Evolutionary conservation across 1,140 invertebrate genomes (phyloP), one percentile per base, ranked within the genome.

Genomic region (Drosophila pseudoobscura): DNA sequence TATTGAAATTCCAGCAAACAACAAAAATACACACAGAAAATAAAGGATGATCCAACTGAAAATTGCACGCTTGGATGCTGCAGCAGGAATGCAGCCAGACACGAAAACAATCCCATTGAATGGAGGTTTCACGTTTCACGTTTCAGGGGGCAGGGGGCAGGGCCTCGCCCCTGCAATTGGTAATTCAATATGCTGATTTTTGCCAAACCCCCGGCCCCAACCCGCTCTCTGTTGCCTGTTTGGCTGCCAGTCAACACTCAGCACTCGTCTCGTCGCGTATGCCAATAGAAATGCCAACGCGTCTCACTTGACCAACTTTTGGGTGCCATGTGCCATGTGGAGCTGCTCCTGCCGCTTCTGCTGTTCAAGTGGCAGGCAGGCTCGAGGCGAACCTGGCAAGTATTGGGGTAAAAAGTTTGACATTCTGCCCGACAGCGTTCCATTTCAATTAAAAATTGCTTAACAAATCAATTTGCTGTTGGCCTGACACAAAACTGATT

Each of bases 391-490:
- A 62, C 58, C 60, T 58, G 58, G 63, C 70, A 66, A 49, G 59
- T 44, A 73, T 62, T 39, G 61, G 61, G 50, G 50, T 5, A 11
- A 39, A 63, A 87, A 82, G 50, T 85, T 87, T 63, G 78, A 87
- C 82, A 78, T 83, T 62, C 66, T 62, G 59, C 70, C 78, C 62
- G 60, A 50, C 49, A 65, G 71, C 63, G 59, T 78, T 80, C 59
- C 53, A 76, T 87, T 87, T 87, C 83, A 87, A 87, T 87, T 87
- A 87, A 87, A 88, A 88, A 83, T 83, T 79, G 75, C 75, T 88
- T 79, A 87, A 88, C 75, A 78, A 87, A 87, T 87, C 83, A 87
- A 87, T 88, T 87, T 87, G 47, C 58, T 46, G 35, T 39, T 39
- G 15, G 50, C 70, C 78, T 63, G 73, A 57, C 72, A 46, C 50